These are phyloP conservation scores for Deilephila porcellus DNA, from an alignment of 2,888 invertebrate genomes.

Conservation along the genomic window DNA sequence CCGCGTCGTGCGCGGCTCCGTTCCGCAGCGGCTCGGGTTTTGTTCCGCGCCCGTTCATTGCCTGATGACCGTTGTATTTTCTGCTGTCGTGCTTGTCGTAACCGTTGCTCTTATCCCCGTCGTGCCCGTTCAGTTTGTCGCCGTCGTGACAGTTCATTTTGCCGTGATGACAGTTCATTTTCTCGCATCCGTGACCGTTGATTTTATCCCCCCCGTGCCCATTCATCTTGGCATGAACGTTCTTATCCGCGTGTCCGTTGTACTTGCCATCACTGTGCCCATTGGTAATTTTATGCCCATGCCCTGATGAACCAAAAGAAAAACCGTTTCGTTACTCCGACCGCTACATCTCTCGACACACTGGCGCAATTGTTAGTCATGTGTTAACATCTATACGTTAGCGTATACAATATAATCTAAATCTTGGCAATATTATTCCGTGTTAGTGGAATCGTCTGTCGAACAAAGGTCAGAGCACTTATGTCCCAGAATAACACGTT, in stretches of 20 bases:
- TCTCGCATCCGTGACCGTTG: constrained; percentile 51
- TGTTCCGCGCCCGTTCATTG: constrained; percentile 35
- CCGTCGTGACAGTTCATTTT: constrained; percentile 35
- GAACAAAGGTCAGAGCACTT: constrained; percentile 61
- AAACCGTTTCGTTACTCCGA: constrained; percentile 60
- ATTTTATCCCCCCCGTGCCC: constrained; percentile 48
- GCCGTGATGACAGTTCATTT: constrained; percentile 46
- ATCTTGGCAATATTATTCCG: constrained; percentile 60
- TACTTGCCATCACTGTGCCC: constrained; percentile 45
- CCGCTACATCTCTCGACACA: constrained; percentile 54
- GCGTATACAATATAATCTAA: constrained; percentile 40
- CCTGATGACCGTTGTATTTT: constrained; percentile 50
- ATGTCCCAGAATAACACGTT: constrained; percentile 65
- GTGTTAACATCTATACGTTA: constrained; percentile 41
- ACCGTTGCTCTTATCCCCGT: constrained; percentile 51
- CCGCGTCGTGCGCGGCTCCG: constrained; percentile 48
- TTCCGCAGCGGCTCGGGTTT: constrained; percentile 43
- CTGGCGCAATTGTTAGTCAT: constrained; percentile 76
- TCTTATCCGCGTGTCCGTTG: constrained; percentile 35
- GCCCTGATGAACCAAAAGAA: constrained; percentile 77
- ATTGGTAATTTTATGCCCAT: constrained; percentile 67
- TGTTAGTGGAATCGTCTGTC: constrained; percentile 64
- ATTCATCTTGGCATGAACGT: constrained; percentile 51
- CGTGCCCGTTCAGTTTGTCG: constrained; percentile 52
- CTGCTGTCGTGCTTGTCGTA: constrained; percentile 32